Evolutionary conservation across 2,797 vertebrate genomes (phyloP).

Genomic region (Eulemur rubriventer): DNA sequence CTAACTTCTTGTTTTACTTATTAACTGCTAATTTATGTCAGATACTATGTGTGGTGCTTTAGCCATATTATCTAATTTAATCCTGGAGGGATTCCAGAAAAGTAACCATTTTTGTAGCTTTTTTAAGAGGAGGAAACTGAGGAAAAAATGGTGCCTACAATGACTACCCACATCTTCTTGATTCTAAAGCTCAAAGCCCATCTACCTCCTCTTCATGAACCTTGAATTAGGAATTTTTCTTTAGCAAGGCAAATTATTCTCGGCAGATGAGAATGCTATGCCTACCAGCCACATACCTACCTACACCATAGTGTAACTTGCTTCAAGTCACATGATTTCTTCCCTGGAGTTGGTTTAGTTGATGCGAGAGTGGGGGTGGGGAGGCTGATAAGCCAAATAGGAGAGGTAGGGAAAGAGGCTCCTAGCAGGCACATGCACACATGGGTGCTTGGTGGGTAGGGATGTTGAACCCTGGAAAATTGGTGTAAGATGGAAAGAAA

Average conservation of each 20-base stretch:
- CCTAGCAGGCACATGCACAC: background rate
- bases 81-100: background rate
- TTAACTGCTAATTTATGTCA: background rate
- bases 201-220: background rate
- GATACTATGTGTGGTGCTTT: background rate
- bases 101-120: background rate
- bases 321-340: background rate
- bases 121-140: background rate
- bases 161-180: background rate
- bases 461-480: background rate
- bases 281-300: background rate
- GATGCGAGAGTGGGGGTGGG: background rate
- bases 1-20: background rate
- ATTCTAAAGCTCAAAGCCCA: background rate
- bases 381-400: background rate
- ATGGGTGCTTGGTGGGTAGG: background rate
- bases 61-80: background rate
- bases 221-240: background rate
- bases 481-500: background rate
- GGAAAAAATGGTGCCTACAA: background rate
- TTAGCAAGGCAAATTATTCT: background rate
- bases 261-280: background rate
- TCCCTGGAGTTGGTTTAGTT: background rate
- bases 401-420: background rate
- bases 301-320: background rate